Evolutionary conservation across 2,888 invertebrate genomes (phyloP), one percentile per base, ranked within the genome.

Genomic region (Rhamphomyia laevipes): DNA sequence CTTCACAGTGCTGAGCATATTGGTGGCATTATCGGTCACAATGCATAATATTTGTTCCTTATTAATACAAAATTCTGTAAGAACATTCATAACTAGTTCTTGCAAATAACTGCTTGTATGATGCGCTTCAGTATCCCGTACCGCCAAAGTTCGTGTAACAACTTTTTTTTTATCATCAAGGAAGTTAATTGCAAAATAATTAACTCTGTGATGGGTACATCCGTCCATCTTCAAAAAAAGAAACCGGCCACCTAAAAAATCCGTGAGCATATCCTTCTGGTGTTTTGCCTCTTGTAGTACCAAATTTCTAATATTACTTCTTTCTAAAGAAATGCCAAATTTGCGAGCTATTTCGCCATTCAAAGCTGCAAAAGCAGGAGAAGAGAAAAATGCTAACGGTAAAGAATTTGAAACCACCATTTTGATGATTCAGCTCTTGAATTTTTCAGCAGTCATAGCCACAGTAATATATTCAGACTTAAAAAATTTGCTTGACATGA

Each of bases 331-430:
- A 43, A 43, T 43, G 23, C 23, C 43, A 43, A 17, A 43, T 43
- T 43, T 16, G 23, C 16, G 13, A 43, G 15, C 43, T 13, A 43
- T 43, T 43, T 43, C 43, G 17, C 43, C 43, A 43, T 17, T 43
- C 16, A 43, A 43, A 9, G 43, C 7, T 18, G 13, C 43, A 43
- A 16, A 43, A 43, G 23, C 43, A 3, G 43, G 43, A 43, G 43
- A 43, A 43, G 43, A 43, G 23, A 43, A 43, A 43, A 43, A n/a
- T n/a, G 23, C 23, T 43, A 21, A 43, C n/a, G 43, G 43, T 23
- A 43, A n/a, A 43, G 43, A 43, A 17, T 43, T 43, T n/a, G 43
- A 43, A 43, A 21, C 11, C n/a, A 43, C 17, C 43, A 43, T 43
- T 43, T 17, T 9, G 43, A 43, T 43, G 17, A 43, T 43, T 7